phyloP scores from a whole-genome alignment of 2,888 invertebrate genomes.

The Girardia tigrina region DNA sequence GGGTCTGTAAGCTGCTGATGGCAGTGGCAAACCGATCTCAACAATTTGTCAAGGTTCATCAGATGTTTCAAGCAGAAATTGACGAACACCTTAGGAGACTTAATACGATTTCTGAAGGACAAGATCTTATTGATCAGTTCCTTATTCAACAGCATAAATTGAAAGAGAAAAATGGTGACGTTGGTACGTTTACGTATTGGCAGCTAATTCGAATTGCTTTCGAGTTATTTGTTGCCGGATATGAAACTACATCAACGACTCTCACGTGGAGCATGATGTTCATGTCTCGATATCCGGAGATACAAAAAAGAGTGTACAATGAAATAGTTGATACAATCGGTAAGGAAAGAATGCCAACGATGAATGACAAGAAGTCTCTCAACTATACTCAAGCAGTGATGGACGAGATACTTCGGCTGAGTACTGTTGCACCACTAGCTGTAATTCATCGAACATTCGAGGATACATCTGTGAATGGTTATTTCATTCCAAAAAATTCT shows the following conservation, averaged over 20 bases:
- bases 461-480: slow-evolving; percentile 41
- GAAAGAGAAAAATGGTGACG: neutral
- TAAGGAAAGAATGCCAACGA: slow-evolving; percentile 37
- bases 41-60: no score
- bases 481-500: slow-evolving; percentile 41
- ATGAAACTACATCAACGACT: slow-evolving; percentile 66
- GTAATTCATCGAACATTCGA: slow-evolving; percentile 39
- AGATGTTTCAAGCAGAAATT: neutral
- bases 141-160: slow-evolving; percentile 31
- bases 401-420: slow-evolving; percentile 41
- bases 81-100: neutral
- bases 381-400: slow-evolving; percentile 41
- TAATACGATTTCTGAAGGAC: neutral
- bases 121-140: slow-evolving; percentile 38
- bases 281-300: slow-evolving; percentile 64
- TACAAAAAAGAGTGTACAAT: slow-evolving; percentile 55
- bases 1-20: no score
- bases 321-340: slow-evolving; percentile 50
- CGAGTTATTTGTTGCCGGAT: slow-evolving; percentile 41
- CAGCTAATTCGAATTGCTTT: slow-evolving; percentile 33
- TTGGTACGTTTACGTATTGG: neutral
- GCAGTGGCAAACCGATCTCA: no score
- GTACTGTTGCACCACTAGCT: slow-evolving; percentile 39
- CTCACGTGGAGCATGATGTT: slow-evolving; percentile 69
- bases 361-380: slow-evolving; percentile 38